Base-by-base conservation (phyloP, 2,113 vertebrate genomes). In the Ammodytes dubius region DNA sequence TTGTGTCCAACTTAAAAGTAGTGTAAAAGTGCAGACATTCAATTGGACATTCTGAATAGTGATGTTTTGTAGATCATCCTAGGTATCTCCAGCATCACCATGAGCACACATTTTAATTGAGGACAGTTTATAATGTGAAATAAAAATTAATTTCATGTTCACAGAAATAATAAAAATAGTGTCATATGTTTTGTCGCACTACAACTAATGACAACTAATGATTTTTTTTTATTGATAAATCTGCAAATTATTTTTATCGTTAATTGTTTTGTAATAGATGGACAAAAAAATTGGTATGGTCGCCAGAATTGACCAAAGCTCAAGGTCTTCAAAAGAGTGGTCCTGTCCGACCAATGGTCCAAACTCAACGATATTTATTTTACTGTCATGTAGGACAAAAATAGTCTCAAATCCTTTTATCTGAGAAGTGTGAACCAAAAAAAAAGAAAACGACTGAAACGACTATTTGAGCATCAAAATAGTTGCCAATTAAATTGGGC, bases 1-100 rank as follows among this genome's bases (percentile, higher is more conserved):
- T n/a, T 66, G 12, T 49, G 70, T 70, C 12, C 37, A 53, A 43
- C 52, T 53, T 75, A 70, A 46, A 54, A 43, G 45, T 40, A 15
- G 11, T 42, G 12, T 4, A 65, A 52, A 50, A 2, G 6, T 1
- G 2, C 7, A 4, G 2, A 40, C 7, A 57, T 49, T 27, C 8
- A 6, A 40, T 5, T 64, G 27, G 49, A 70, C n/a, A 11, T 42
- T 57, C 49, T 57, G 10, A 64, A 58, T 57, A 15, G 15, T 19
- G 4, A 35, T 47, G 9, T 67, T 43, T 12, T 11, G 17, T n/a
- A 3, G 39, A 15, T 65, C 0, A 19, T 77, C n/a, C 45, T 9
- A 3, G 17, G 47, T 47, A 14, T 39, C 15, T 58, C 10, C 2
- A 57, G 7, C 57, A 46, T 75, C 3, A 77, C 12, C 8, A 9